Evolutionary conservation across 2,888 invertebrate genomes (phyloP).

Genomic region (Stenolophus ochropezus): DNA sequence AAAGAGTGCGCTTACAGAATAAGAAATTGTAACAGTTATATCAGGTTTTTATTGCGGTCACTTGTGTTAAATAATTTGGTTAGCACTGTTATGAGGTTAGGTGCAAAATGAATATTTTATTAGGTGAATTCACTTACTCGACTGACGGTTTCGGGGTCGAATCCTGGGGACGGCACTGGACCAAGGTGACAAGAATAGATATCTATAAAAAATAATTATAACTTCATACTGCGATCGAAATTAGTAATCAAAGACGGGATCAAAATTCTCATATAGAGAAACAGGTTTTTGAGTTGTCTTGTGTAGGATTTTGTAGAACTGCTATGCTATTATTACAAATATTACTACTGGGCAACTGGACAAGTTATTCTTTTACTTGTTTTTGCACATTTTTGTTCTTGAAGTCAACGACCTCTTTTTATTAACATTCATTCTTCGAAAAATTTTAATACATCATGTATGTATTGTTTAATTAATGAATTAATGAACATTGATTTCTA

Average conservation of each 20-base stretch:
- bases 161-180: constrained; percentile 65
- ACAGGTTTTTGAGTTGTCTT: constrained; percentile 20
- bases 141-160: constrained; percentile 61
- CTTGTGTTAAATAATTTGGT: constrained; percentile 36
- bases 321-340: neutral
- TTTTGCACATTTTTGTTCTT: neutral
- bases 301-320: constrained; percentile 1
- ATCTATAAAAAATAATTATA: constrained; percentile 64
- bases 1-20: constrained; percentile 43
- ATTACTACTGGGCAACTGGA: neutral
- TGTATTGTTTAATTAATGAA: too few relatives aligned
- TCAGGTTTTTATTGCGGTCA: constrained; percentile 41
- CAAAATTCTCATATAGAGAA: constrained; percentile 7
- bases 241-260: neutral
- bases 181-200: constrained; percentile 62
- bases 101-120: constrained; percentile 13
- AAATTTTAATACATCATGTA: too few relatives aligned
- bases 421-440: neutral
- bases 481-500: too few relatives aligned
- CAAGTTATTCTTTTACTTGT: constrained; percentile 32
- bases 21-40: constrained; percentile 45
- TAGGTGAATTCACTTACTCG: constrained; percentile 65
- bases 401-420: neutral
- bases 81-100: constrained; percentile 55
- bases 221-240: neutral